These are phyloP conservation scores for Stegastes partitus DNA, from an alignment of 2,113 vertebrate genomes.

Conservation along the genomic window DNA sequence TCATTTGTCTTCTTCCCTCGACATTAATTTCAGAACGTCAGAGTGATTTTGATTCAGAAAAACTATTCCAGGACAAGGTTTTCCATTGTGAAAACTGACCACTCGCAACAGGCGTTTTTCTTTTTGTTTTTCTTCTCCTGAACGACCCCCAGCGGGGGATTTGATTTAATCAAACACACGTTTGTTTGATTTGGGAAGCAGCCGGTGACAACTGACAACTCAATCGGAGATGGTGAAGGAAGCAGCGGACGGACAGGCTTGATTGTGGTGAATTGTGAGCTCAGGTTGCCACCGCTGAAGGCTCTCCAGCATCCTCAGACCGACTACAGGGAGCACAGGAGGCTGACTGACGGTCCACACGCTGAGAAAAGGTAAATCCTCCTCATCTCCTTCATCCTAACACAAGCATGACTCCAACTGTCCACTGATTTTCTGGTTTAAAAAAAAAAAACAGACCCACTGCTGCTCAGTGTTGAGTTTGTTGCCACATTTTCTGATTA, in stretches of 20 bases:
- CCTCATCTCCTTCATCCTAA: too few species aligned
- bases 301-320: conserved; percentile 42
- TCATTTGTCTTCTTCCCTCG: neutral
- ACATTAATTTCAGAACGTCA: neutral
- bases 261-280: conserved; percentile 33
- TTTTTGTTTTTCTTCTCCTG: neutral
- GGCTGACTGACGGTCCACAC: conserved; percentile 39
- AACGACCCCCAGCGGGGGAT: conserved; percentile 49
- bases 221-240: conserved; percentile 48
- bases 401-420: too few species aligned
- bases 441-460: too few species aligned
- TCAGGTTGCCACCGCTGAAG: conserved; percentile 9
- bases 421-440: too few species aligned
- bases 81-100: conserved; percentile 53
- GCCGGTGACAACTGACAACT: conserved; percentile 15
- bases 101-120: conserved; percentile 15
- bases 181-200: neutral
- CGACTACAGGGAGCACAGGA: conserved; percentile 41
- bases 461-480: too few species aligned
- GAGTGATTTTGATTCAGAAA: conserved; percentile 20
- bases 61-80: conserved; percentile 57
- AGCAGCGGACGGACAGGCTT: conserved; percentile 36
- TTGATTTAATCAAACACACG: conserved; percentile 7
- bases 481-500: too few species aligned
- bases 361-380: conserved; percentile 60